These are phyloP conservation scores for Rhincodon typus DNA, from an alignment of 2,797 vertebrate species.

Conservation along the genomic window DNA sequence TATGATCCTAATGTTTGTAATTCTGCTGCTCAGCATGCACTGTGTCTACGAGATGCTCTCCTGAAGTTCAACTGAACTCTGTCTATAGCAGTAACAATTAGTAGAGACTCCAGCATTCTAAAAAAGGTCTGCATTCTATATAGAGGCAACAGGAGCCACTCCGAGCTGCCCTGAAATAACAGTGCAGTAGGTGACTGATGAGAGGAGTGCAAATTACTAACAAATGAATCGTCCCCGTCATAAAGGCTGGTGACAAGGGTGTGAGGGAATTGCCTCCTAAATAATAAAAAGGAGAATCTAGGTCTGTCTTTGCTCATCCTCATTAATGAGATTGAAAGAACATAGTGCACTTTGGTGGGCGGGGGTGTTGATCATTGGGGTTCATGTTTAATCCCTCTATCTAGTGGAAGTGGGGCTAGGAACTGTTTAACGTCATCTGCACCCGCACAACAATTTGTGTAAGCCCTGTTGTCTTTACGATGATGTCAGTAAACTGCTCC, in stretches of 20 bases:
- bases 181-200: background rate
- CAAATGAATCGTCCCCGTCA: background rate
- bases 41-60: background rate
- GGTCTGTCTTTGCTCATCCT: background rate
- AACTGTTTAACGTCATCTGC: background rate
- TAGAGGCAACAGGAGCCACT: background rate
- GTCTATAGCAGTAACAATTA: background rate
- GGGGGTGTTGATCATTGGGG: background rate
- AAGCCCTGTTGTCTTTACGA: no score
- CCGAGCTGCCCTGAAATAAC: background rate
- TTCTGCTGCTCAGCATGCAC: no score
- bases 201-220: background rate
- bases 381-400: background rate
- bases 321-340: background rate
- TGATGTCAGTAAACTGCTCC: no score
- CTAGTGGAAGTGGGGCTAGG: background rate
- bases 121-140: background rate
- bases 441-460: no score
- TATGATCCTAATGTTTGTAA: background rate
- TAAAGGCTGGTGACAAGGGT: background rate
- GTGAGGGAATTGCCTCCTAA: background rate
- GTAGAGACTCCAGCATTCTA: background rate
- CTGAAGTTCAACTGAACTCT: background rate
- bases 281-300: background rate
- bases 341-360: no score